phyloP scores from a whole-genome alignment of 1,140 invertebrate genomes.

The Bicyclus anynana region DNA sequence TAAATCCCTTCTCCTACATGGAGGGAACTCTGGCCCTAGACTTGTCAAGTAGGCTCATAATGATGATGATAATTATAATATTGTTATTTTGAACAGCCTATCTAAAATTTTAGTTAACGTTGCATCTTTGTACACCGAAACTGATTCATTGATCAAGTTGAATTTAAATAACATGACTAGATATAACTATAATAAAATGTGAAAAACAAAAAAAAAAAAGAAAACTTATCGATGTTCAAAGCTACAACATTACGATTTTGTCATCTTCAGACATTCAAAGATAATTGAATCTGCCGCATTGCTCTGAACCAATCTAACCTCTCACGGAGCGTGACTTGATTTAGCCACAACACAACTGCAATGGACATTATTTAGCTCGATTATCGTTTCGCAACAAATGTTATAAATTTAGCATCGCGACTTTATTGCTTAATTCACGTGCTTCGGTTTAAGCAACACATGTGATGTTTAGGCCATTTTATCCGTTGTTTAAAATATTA shows the following conservation, averaged over 20 bases:
- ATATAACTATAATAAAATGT: too few species aligned
- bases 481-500: neutral
- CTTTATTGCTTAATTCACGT: conserved; percentile 33
- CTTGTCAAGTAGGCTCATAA: too few species aligned
- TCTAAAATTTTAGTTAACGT: too few species aligned
- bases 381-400: conserved; percentile 54
- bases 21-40: too few species aligned
- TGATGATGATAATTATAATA: too few species aligned
- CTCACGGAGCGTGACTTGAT: conserved; percentile 45
- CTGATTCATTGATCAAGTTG: too few species aligned
- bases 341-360: conserved; percentile 43
- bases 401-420: conserved; percentile 38
- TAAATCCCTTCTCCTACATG: too few species aligned
- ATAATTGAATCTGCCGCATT: conserved; percentile 51
- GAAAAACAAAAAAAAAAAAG: too few species aligned
- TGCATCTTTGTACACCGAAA: too few species aligned
- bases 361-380: conserved; percentile 41
- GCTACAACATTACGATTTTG: conserved; percentile 8
- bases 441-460: conserved; percentile 3
- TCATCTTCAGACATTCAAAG: conserved; percentile 22
- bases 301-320: conserved; percentile 45
- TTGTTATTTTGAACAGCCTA: too few species aligned
- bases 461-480: neutral
- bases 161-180: too few species aligned
- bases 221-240: neutral